Percentiles rank a stretch among this genome's conserved stretches.
Conservation (phyloP, 2,113 vertebrate species). For the Gambusia holbrooki region DNA sequence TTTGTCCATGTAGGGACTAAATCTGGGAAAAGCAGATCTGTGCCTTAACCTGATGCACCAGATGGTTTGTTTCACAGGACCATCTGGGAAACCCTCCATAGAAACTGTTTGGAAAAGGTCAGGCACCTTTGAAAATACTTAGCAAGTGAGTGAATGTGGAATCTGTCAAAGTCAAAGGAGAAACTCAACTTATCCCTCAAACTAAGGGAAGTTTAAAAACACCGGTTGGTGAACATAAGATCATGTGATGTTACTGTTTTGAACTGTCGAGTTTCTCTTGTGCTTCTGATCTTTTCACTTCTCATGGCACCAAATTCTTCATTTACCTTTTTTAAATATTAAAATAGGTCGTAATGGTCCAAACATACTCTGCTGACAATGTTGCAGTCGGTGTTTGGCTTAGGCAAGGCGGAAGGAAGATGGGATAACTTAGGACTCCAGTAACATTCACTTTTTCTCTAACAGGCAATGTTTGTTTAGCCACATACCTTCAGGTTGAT, state of each 20-base stretch:
- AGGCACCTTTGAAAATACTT: background rate
- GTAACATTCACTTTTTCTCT: no score
- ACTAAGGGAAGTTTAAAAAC: background rate
- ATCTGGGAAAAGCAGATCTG: background rate
- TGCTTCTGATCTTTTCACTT: background rate
- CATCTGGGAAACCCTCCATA: background rate
- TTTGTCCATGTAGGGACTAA: background rate
- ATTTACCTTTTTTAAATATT: background rate
- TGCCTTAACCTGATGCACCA: background rate
- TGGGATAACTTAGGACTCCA: background rate
- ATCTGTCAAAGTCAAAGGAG: background rate
- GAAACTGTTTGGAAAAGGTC: background rate
- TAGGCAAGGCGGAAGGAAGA: background rate
- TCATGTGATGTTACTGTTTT: background rate
- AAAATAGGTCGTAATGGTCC: background rate
- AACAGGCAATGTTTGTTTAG: no score
- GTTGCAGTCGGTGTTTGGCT: no score
- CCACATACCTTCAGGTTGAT: no score
- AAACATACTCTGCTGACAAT: no score
- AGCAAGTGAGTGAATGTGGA: background rate
- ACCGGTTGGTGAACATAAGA: background rate
- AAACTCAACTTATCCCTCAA: background rate
- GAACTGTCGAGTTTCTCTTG: background rate
- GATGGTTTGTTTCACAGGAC: conserved; percentile 2
- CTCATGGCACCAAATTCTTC: background rate